Evolutionary conservation across 2,797 vertebrate genomes (phyloP).

Genomic region (Gallinago solitaria): DNA sequence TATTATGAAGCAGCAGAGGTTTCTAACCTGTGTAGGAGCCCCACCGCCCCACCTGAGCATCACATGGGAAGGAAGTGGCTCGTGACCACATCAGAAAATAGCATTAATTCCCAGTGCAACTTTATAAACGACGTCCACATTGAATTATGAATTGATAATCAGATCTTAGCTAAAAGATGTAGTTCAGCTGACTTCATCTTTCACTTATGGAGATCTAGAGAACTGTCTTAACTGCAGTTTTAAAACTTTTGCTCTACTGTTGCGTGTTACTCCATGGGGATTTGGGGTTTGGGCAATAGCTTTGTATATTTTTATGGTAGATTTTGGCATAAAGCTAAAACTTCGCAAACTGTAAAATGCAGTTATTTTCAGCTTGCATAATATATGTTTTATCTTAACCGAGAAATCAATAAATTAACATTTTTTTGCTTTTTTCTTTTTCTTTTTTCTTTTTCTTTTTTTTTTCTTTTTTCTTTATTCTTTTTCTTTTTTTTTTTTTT

Average conservation of each 20-base stretch:
- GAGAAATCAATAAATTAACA: background rate
- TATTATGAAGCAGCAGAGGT: background rate
- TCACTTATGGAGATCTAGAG: background rate
- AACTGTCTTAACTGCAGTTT: background rate
- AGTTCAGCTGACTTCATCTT: background rate
- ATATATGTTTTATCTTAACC: background rate
- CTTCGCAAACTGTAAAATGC: background rate
- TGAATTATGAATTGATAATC: background rate
- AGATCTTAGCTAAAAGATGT: background rate
- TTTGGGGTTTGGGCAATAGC: background rate
- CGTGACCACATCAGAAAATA: background rate
- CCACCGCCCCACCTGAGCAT: rapidly evolving
- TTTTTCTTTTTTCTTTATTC: background rate
- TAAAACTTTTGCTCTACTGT: rapidly evolving
- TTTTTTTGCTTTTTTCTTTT: background rate
- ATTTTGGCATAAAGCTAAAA: background rate
- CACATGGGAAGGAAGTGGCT: background rate
- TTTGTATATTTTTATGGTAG: background rate
- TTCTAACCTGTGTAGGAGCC: rapidly evolving
- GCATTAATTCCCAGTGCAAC: background rate
- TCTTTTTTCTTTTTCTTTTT: too few species aligned
- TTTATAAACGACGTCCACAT: background rate
- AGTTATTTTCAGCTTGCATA: background rate
- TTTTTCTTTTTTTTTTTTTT: background rate
- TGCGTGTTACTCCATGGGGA: background rate